Percentiles rank a stretch among this genome's conserved stretches.
Conservation (phyloP, 1,140 invertebrate genomes). For the Cheumatopsyche charites region DNA sequence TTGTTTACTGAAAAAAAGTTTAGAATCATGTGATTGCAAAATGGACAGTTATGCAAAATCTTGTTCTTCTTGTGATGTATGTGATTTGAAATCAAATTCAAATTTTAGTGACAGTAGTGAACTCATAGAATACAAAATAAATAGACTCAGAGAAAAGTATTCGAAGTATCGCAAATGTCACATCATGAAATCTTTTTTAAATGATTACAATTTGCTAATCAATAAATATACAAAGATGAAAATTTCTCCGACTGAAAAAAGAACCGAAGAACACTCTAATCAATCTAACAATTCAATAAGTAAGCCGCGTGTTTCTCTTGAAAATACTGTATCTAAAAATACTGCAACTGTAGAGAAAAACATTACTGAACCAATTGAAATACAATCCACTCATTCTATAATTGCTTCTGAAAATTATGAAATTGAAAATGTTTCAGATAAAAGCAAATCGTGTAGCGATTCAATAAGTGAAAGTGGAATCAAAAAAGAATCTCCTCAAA, state of each 20-base stretch:
- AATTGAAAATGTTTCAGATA: too few relatives aligned
- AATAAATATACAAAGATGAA: constrained; percentile 38
- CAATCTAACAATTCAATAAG: too few relatives aligned
- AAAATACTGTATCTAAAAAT: too few relatives aligned
- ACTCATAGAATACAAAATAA: constrained; percentile 6
- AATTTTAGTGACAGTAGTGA: not conserved
- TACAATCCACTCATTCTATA: too few relatives aligned
- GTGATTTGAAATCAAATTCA: not conserved
- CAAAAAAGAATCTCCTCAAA: not conserved
- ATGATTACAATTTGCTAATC: constrained; percentile 44
- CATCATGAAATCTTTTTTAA: constrained; percentile 42
- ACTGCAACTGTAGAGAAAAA: too few relatives aligned
- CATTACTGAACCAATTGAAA: too few relatives aligned
- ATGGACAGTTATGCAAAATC: not conserved
- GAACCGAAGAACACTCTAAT: not conserved
- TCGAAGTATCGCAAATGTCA: constrained; percentile 44
- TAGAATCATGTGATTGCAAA: not conserved
- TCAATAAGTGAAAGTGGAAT: too few relatives aligned
- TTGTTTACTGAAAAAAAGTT: not conserved
- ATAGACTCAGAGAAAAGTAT: constrained; percentile 37
- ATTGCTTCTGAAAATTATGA: too few relatives aligned
- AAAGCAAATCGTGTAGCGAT: too few relatives aligned
- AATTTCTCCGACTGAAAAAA: constrained; percentile 1
- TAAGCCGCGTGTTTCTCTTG: too few relatives aligned
- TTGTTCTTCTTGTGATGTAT: not conserved